phyloP scores from a whole-genome alignment of 2,888 invertebrate species.

The Achlya flavicornis region DNA sequence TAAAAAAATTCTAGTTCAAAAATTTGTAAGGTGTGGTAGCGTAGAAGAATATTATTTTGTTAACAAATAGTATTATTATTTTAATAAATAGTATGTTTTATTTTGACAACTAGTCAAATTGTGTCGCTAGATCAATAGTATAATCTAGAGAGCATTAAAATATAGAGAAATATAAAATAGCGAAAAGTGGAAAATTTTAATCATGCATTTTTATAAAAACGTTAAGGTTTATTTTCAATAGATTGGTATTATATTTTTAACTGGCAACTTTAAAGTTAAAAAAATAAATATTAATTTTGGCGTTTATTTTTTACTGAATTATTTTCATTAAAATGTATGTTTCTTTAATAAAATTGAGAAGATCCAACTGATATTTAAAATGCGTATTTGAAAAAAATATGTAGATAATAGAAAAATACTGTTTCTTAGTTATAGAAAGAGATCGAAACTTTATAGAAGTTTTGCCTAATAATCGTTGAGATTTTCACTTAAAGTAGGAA shows the following conservation, averaged over 20 bases:
- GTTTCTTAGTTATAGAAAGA: slow-evolving; percentile 65
- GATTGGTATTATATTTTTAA: slow-evolving; percentile 14
- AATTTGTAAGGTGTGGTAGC: slow-evolving; percentile 77
- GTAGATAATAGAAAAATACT: slow-evolving; percentile 73
- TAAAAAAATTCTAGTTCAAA: slow-evolving; percentile 66
- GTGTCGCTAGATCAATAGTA: slow-evolving; percentile 62
- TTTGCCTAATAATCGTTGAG: slow-evolving; percentile 3
- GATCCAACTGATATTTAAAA: slow-evolving; percentile 52
- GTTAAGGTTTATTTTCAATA: slow-evolving; percentile 11
- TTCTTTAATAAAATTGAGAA: slow-evolving; percentile 45
- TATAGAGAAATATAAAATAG: slow-evolving; percentile 67
- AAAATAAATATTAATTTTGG: slow-evolving; percentile 52
- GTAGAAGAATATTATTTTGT: slow-evolving; percentile 80
- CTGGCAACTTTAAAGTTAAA: slow-evolving; percentile 54
- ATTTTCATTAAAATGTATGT: slow-evolving; percentile 59
- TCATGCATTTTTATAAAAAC: slow-evolving; percentile 63
- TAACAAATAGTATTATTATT: slow-evolving; percentile 57
- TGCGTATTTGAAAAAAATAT: slow-evolving; percentile 27
- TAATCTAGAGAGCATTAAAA: slow-evolving; percentile 70
- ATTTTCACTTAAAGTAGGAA: neutral
- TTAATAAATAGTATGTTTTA: slow-evolving; percentile 62
- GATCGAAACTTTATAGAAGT: slow-evolving; percentile 21
- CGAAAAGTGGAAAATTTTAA: slow-evolving; percentile 61
- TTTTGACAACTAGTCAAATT: slow-evolving; percentile 59
- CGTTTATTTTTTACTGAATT: slow-evolving; percentile 32